A percentile compares a stretch with the other conserved stretches of the same genome.
Evolutionary conservation across 2,113 vertebrate genomes (phyloP).

Genomic region (Clarias macrocephalus): DNA sequence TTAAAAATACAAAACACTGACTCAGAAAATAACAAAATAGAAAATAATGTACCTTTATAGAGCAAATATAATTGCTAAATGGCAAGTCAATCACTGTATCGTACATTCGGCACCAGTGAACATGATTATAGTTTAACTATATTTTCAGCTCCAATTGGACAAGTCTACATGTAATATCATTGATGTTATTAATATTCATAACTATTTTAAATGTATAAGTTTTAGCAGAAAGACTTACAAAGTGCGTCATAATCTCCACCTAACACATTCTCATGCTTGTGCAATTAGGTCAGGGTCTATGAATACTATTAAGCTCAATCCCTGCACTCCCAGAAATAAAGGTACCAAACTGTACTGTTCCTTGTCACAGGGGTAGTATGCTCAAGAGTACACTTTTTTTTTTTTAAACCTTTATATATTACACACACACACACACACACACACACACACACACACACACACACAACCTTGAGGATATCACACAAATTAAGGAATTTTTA

Average conservation of each 20-base stretch:
- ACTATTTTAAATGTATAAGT: neutral
- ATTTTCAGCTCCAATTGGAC: neutral
- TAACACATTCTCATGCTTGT: neutral
- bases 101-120: neutral
- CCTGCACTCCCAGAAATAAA: neutral
- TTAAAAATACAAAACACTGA: neutral
- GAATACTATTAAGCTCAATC: slow-evolving; percentile 15
- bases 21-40: neutral
- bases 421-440: too few species aligned
- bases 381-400: neutral
- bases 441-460: too few species aligned
- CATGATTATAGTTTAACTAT: neutral
- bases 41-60: neutral
- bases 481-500: neutral
- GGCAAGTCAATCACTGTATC: neutral
- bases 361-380: neutral
- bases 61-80: neutral
- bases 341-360: neutral
- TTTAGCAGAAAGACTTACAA: neutral
- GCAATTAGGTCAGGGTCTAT: slow-evolving; percentile 21
- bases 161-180: neutral
- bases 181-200: neutral
- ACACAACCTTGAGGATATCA: neutral
- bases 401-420: neutral
- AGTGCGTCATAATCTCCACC: neutral